Base-by-base conservation (phyloP, 2,888 invertebrate species). In the Nesidiocoris tenuis region DNA sequence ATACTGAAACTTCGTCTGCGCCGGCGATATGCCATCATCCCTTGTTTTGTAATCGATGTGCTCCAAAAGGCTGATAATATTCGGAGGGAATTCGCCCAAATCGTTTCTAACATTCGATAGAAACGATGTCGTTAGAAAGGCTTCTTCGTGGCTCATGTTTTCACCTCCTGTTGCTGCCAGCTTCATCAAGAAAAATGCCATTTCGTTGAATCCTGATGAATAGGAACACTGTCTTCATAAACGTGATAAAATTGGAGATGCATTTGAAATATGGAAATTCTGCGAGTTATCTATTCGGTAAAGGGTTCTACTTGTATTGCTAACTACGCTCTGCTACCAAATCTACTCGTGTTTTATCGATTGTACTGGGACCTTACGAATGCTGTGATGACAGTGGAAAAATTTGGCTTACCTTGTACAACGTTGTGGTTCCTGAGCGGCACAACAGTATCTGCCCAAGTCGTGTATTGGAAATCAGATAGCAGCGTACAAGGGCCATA, bases 41-140 rank as follows among this genome's bases (percentile, higher is more conserved):
- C 39, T 64, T 0, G 76, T 74, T 1, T 21, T 17, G 54, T 24
- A 57, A 65, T 78, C 77, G 61, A 78, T 61, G 68, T 67, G 56
- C n/a, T 76, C 76, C 9, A 78, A 23, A 19, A 77, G 64, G 16
- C 61, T 64, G 19, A 76, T 66, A 39, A 77, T 71, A 63, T 77
- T 78, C 19, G 78, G 78, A 0, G 78, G 79, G 1, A 24, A 9
- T 17, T 77, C 74, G 2, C 77, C 78, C 3, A 61, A 21, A 25
- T 79, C 76, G 63, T 77, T 76, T 12, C 78, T 22, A 1, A 79
- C 24, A 12, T 74, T 77, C 22, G 63, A 59, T 1, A 79, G 61
- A 54, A 79, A 79, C 16, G 66, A 61, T 2, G 70, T 18, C 0
- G 75, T 56, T 2, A 71, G 70, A 61, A 67, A 76, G 66, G 59